A percentile compares a stretch with the other conserved stretches of the same genome.
Conservation (phyloP, 1,140 invertebrate species). For the Hyles euphorbiae region DNA sequence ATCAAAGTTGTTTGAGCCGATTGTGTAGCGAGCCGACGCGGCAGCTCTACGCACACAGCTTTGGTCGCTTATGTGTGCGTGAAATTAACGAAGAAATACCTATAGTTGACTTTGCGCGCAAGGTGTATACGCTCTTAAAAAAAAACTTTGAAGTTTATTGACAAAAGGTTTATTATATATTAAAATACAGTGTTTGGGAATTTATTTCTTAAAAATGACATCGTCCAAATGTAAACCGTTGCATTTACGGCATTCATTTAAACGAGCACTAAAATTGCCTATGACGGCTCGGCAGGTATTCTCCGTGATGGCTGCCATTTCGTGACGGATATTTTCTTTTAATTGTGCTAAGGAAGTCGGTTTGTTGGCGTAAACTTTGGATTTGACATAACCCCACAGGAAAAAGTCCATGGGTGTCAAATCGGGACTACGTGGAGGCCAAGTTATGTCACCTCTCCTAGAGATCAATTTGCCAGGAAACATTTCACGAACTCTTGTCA, state of each 20-base stretch:
- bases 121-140: too few species aligned
- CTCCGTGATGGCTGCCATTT: slow-evolving; percentile 23
- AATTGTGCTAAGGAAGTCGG: slow-evolving; percentile 15
- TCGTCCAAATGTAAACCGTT: slow-evolving; percentile 20
- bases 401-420: slow-evolving; percentile 59
- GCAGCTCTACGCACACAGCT: too few species aligned
- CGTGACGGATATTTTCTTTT: slow-evolving; percentile 18
- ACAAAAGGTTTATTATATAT: slow-evolving; percentile 2
- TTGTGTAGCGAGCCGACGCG: too few species aligned
- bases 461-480: slow-evolving; percentile 10
- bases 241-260: slow-evolving; percentile 23
- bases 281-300: slow-evolving; percentile 9
- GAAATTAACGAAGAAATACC: too few species aligned
- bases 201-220: slow-evolving; percentile 25
- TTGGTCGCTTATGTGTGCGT: too few species aligned
- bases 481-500: slow-evolving; percentile 7
- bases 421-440: slow-evolving; percentile 60
- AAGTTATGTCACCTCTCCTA: slow-evolving; percentile 26
- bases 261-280: slow-evolving; percentile 19
- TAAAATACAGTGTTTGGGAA: slow-evolving; percentile 10
- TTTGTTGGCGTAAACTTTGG: slow-evolving; percentile 34
- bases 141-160: neutral
- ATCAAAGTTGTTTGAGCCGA: too few species aligned
- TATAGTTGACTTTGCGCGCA: too few species aligned
- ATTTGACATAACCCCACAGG: slow-evolving; percentile 60